Evolutionary conservation across 1,140 invertebrate genomes (phyloP), one percentile per base, ranked within the genome.

Genomic region (Zaprionus ornatus): DNA sequence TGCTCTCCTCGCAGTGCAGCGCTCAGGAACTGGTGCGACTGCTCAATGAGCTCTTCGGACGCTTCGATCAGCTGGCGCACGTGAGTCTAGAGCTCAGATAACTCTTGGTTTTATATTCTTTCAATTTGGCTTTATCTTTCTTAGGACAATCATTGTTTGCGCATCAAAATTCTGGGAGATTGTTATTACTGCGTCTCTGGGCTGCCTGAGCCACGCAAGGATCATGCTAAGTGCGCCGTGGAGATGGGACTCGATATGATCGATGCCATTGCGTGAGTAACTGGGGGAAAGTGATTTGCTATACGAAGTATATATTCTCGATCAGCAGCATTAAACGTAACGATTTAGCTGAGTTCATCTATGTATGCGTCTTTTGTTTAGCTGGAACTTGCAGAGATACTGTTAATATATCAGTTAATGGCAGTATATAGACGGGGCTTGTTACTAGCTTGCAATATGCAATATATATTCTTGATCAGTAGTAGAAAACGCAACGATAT

Each of bases 241-340:
- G 96, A 97, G 93, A 97, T 98, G 97, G 97, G 97, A 12, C 94
- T 98, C 21, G 96, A 97, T 85, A 97, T 98, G 96, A 97, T 98
- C 67, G 97, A 98, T 91, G 97, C 97, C 63, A 98, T 98, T 84
- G 97, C 96, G 96, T 97, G 93, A 95, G 86, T 91, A 60, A 19
- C n/a, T 3, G 7, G 13, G 35, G 13, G 4, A 37, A 4, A 13
- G 1, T 37, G 1, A 3, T 17, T 7, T 45, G n/a, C 2, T 15
- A 40, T 40, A n/a, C 3, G 27, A 1, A 40, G 61, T 45, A 40
- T 4, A 32, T 12, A 70, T 23, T 32, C 9, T 32, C 10, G 29
- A 32, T 10, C 29, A 32, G 29, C 29, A 32, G 29, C 29, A 32
- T 7, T 7, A 10, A 32, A 32, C 9, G 9, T 32, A 10, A 10